A percentile compares a stretch with the other conserved stretches of the same genome.
Conservation (phyloP, 2,113 vertebrate genomes). For the Xenopus laevis region DNA sequence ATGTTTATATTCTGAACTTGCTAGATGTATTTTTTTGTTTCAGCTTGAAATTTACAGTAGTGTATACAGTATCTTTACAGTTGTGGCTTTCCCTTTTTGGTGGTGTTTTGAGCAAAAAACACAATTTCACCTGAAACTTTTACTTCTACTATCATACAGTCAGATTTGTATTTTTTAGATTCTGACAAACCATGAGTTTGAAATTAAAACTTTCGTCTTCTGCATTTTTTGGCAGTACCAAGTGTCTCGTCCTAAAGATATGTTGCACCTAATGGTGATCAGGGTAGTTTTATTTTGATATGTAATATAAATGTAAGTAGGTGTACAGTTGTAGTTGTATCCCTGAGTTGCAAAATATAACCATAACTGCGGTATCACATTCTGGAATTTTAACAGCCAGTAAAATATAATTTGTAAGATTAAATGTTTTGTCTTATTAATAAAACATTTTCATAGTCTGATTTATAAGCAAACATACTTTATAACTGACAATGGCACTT, state of each 20-base stretch:
- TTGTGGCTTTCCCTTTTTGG: not conserved
- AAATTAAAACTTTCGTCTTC: not conserved
- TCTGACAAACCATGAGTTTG: not conserved
- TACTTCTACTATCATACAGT: not conserved
- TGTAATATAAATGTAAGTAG: conserved; percentile 26
- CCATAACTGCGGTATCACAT: conserved; percentile 2
- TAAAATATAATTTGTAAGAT: not conserved
- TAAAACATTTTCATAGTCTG: too few species aligned
- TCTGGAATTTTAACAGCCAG: conserved; percentile 34
- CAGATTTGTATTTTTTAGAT: not conserved
- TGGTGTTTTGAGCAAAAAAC: not conserved
- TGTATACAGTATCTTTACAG: conserved; percentile 1
- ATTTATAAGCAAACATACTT: too few species aligned
- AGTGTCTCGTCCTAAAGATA: not conserved
- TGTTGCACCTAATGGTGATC: conserved; percentile 1
- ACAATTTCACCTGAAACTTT: not conserved
- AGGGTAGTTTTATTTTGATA: too few species aligned
- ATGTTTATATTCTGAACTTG: conserved; percentile 57
- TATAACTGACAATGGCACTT: too few species aligned
- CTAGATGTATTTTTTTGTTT: conserved; percentile 32
- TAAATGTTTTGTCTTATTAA: too few species aligned
- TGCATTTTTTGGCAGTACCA: not conserved
- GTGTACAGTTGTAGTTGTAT: conserved; percentile 18
- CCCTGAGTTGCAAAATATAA: not conserved
- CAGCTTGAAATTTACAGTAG: conserved; percentile 4